Base-by-base conservation (phyloP, 2,888 invertebrate genomes). In the Isotomurus palustris region DNA sequence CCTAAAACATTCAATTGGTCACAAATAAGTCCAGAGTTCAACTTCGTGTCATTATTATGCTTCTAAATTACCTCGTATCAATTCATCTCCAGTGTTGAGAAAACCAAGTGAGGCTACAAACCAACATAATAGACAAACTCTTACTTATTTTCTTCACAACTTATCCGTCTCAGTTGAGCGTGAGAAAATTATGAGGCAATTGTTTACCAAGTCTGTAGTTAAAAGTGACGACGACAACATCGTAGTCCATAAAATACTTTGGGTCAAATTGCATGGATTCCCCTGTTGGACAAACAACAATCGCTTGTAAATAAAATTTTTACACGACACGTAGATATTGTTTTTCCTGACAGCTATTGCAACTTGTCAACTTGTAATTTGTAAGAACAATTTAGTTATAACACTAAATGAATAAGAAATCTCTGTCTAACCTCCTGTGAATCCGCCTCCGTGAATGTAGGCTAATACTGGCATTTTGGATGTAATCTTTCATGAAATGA, bases 241-340 rank as follows among this genome's bases (percentile, higher is more conserved):
- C 59, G 32, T 57, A 12, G 19, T 64, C 67, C 62, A 67, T 64
- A 6, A 64, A 62, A 38, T 67, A 67, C 43, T 64, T 62, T n/a
- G 57, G 60, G n/a, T 56, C 50, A 28, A 62, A 67, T 56, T 59
- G 57, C 47, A 10, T 35, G 22, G 28, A 43, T 44, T 36, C 60
- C 48, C 24, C 61, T 2, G 44, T 47, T 5, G 57, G 1, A n/a
- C 52, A 43, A 22, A 22, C 19, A 8, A 4, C n/a, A 38, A 5
- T 38, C n/a, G 17, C 14, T 5, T 5, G 19, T 19, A 8, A 14
- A 5, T 38, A 8, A 38, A n/a, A 17, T n/a, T n/a, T 8, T 17
- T 38, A 5, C n/a, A 17, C 5, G 14, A 38, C n/a, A 17, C 19
- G 14, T 4, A 38, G 8, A 8, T 38, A 19, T 14, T 38, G 5